These are phyloP conservation scores for Polymixis lichenea DNA, from an alignment of 2,888 invertebrate species.

Conservation along the genomic window DNA sequence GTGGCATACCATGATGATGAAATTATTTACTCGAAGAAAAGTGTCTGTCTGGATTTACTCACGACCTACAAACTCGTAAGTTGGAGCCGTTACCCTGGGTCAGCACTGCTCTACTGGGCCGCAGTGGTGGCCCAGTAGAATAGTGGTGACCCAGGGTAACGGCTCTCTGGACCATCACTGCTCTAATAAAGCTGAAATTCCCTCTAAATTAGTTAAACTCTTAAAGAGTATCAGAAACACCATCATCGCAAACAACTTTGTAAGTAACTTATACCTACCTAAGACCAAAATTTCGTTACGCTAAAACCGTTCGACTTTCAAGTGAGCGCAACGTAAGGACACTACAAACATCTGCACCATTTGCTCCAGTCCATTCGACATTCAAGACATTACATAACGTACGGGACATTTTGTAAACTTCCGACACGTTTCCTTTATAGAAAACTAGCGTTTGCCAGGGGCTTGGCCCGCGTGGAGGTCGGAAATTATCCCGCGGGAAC, in stretches of 20 bases:
- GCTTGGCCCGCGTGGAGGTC: too few relatives aligned
- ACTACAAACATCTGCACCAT: conserved; percentile 57
- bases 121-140: too few relatives aligned
- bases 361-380: conserved; percentile 47
- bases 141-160: too few relatives aligned
- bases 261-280: not conserved
- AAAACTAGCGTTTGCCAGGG: conserved; percentile 19
- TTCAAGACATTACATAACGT: conserved; percentile 30
- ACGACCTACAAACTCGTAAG: too few relatives aligned
- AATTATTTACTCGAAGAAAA: too few relatives aligned
- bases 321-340: conserved; percentile 40
- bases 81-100: too few relatives aligned
- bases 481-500: too few relatives aligned
- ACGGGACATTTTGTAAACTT: conserved; percentile 29
- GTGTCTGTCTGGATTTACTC: too few relatives aligned
- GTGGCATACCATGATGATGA: too few relatives aligned
- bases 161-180: too few relatives aligned
- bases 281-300: conserved; percentile 31
- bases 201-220: not conserved
- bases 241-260: not conserved
- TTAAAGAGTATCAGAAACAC: not conserved
- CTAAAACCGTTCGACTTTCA: conserved; percentile 28
- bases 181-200: too few relatives aligned
- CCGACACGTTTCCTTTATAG: conserved; percentile 16
- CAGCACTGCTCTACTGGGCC: too few relatives aligned